Conservation (phyloP, 2,797 vertebrate species). For the Mycteria americana region DNA sequence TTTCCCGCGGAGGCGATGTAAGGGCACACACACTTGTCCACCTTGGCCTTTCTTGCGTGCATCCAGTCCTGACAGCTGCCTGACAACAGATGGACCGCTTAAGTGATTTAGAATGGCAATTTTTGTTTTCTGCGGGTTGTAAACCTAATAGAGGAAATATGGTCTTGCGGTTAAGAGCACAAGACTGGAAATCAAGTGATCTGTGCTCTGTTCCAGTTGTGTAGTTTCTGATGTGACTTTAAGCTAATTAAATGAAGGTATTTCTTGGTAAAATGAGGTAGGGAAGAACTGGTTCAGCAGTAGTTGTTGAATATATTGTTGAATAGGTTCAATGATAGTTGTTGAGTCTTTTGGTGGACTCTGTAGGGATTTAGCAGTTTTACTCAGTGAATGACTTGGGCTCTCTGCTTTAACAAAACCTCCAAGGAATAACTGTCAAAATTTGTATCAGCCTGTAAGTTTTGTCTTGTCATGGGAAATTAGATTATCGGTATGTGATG, state of each 20-base stretch:
- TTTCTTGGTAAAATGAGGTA: background rate
- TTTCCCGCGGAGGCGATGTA: background rate
- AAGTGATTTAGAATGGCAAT: background rate
- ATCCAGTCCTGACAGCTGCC: background rate
- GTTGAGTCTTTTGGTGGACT: background rate
- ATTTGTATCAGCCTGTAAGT: background rate
- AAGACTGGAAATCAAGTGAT: constrained; percentile 62
- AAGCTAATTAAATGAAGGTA: background rate
- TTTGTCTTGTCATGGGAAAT: background rate
- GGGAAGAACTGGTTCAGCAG: background rate
- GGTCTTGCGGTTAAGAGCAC: constrained; percentile 44
- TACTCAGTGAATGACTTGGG: background rate
- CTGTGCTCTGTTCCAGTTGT: background rate
- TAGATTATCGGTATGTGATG: background rate
- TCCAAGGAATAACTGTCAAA: constrained; percentile 5
- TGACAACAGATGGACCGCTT: background rate
- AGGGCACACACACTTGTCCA: background rate
- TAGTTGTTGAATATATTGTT: background rate
- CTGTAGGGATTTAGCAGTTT: background rate
- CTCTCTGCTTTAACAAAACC: background rate
- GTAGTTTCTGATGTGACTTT: background rate
- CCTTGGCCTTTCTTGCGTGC: background rate
- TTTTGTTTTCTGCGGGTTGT: constrained; percentile 15
- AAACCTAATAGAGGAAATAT: constrained; percentile 39
- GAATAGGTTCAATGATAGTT: background rate